These are phyloP conservation scores for Pterophyllum scalare DNA, from an alignment of 2,113 vertebrate species.

Conservation along the genomic window DNA sequence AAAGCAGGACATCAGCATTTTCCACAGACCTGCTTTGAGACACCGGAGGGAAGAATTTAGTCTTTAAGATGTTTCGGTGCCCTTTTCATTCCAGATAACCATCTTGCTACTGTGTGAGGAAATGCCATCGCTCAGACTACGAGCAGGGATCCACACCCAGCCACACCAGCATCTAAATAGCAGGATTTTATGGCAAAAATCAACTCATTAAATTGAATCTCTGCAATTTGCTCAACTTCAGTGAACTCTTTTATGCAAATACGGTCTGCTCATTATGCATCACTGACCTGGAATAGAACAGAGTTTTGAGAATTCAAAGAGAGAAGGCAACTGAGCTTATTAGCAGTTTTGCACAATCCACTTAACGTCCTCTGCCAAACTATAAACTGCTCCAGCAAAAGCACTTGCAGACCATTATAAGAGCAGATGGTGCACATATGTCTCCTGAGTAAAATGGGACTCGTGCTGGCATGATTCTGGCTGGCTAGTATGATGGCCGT, in stretches of 20 bases:
- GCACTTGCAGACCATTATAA: neutral
- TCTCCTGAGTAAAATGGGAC: neutral
- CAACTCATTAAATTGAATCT: neutral
- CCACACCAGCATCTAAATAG: neutral
- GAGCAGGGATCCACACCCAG: neutral
- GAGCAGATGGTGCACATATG: neutral
- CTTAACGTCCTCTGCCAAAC: neutral
- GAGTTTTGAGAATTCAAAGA: neutral
- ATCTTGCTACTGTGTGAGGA: neutral
- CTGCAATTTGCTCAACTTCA: neutral
- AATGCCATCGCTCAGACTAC: neutral
- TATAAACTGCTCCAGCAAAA: neutral
- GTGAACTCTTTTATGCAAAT: neutral
- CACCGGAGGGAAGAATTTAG: neutral
- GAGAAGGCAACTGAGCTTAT: neutral
- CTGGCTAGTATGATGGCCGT: neutral
- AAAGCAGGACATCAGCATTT: neutral
- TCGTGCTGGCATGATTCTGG: neutral
- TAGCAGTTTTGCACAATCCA: neutral
- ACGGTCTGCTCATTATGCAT: neutral
- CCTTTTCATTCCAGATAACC: neutral
- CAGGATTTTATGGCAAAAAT: neutral
- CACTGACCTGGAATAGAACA: neutral
- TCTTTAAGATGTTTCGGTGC: neutral
- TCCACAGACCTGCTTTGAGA: conserved; percentile 2